These are phyloP conservation scores for Nettapus auritus DNA, from an alignment of 2,113 vertebrate genomes.

Conservation along the genomic window DNA sequence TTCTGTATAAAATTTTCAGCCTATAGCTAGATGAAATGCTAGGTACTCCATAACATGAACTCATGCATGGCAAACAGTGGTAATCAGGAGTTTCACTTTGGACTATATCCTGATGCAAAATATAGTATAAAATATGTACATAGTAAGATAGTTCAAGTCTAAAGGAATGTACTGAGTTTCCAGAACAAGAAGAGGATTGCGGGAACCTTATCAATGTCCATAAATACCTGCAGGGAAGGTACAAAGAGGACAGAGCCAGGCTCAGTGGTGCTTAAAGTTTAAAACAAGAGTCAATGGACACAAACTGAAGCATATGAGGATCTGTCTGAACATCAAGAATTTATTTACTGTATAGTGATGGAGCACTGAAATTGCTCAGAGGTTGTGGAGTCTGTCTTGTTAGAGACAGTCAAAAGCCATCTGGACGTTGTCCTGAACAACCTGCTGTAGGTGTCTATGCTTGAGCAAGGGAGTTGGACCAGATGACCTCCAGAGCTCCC, in stretches of 20 bases:
- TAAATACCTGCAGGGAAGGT: too few relatives aligned
- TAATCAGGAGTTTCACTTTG: background rate
- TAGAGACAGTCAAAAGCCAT: background rate
- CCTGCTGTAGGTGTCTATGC: background rate
- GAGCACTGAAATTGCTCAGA: background rate
- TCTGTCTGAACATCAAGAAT: background rate
- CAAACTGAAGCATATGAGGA: too few relatives aligned
- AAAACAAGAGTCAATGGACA: too few relatives aligned
- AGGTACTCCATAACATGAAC: rapidly evolving
- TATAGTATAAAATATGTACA: background rate
- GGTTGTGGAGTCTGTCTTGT: background rate
- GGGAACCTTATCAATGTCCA: too few relatives aligned
- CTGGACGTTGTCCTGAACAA: background rate
- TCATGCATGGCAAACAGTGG: rapidly evolving
- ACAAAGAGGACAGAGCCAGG: too few relatives aligned
- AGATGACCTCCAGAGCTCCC: background rate
- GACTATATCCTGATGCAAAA: background rate
- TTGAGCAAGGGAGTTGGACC: background rate
- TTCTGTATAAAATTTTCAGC: too few relatives aligned
- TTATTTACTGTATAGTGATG: background rate
- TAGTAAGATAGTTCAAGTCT: background rate
- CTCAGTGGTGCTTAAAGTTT: too few relatives aligned
- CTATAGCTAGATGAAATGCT: too few relatives aligned
- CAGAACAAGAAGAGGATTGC: too few relatives aligned
- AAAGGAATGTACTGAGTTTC: background rate